Evolutionary conservation across 2,113 vertebrate genomes (phyloP), one percentile per base, ranked within the genome.

Genomic region (Mystacornis crossleyi): DNA sequence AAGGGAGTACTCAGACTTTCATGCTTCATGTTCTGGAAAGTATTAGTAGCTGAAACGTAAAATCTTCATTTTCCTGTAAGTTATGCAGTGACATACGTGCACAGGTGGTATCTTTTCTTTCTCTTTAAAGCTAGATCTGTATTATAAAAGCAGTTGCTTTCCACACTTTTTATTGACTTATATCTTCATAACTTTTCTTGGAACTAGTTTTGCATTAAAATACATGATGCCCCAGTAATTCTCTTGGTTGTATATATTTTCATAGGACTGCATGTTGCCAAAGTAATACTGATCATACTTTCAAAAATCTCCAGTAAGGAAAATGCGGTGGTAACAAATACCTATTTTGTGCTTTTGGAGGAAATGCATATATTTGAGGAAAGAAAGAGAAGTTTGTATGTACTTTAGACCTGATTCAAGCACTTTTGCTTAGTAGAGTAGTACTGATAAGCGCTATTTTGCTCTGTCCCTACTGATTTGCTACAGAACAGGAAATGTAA

Each of bases 401-500:
- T 60, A 72, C 89, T 83, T 83, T 73, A 31, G 28, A 71, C 4
- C 34, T 28, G 66, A 72, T 94, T 92, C 47, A 72, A 90, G 51
- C 57, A 51, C 40, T n/a, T 89, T 80, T 55, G 9, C 61, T 73
- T 33, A 71, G 51, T 81, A 12, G 18, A 45, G 48, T 28, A 53
- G 48, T 71, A 47, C 40, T 40, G 65, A 88, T 86, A 89, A 85
- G 60, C 50, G 42, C 71, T 74, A 14, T 86, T 96, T 91, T 89
- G 50, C 66, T 78, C 29, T 78, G 65, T 61, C 34, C 26, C 33
- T 81, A 53, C 48, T 73, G 81, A 90, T 86, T 75, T 95, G 31
- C 77, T 55, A 61, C 62, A 86, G 91, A 91, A 89, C 58, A 95
- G 60, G 87, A 91, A 93, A 83, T 90, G 29, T 95, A 95, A 97